Percentiles rank a stretch among this genome's conserved stretches.
Evolutionary conservation across 2,797 vertebrate genomes (phyloP).

Genomic region (Falco rusticolus): DNA sequence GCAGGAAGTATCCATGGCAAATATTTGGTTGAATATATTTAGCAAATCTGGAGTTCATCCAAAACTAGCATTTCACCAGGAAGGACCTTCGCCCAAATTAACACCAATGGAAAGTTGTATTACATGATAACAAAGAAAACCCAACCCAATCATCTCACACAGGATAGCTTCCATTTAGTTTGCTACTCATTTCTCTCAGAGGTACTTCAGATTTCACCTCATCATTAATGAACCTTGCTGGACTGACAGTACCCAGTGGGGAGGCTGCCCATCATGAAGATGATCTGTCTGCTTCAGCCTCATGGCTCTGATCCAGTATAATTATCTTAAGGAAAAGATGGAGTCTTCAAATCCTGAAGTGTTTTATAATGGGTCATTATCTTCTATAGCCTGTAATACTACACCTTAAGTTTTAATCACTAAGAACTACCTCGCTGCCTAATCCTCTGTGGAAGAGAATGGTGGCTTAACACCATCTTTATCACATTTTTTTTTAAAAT

Average conservation of each 20-base stretch:
- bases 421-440: background rate
- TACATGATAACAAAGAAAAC: background rate
- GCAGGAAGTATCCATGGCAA: background rate
- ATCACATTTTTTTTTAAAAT: background rate
- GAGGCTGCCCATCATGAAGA: background rate
- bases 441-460: background rate
- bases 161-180: background rate
- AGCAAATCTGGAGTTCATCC: background rate
- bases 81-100: background rate
- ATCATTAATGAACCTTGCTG: background rate
- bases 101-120: background rate
- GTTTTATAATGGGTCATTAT: background rate
- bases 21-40: background rate
- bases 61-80: background rate
- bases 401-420: background rate
- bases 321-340: background rate
- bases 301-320: background rate
- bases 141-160: background rate
- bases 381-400: background rate
- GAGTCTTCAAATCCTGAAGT: background rate
- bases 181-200: background rate
- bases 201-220: background rate
- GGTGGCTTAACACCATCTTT: background rate
- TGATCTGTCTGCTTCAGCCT: background rate
- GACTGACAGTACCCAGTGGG: background rate